phyloP scores from a whole-genome alignment of 2,113 vertebrate genomes.

The Siniperca knerii region DNA sequence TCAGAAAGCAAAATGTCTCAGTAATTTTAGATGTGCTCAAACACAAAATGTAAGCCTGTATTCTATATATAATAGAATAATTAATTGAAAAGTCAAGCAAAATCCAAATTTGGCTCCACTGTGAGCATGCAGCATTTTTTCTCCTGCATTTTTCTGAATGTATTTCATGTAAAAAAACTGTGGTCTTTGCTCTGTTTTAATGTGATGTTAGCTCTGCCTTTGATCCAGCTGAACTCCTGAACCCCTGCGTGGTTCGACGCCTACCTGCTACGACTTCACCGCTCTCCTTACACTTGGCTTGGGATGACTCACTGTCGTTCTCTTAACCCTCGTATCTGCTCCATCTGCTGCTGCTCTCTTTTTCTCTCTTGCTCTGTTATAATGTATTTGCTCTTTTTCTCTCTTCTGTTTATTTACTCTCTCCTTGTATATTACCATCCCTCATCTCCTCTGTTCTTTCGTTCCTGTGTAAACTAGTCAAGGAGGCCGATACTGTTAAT shows the following conservation, averaged over 20 bases:
- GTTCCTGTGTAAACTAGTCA: neutral
- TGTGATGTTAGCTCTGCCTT: slow-evolving; percentile 30
- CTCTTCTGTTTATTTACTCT: slow-evolving; percentile 24
- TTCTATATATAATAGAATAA: neutral
- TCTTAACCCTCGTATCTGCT: slow-evolving; percentile 36
- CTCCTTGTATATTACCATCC: slow-evolving; percentile 9
- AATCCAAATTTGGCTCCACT: neutral
- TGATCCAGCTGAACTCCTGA: slow-evolving; percentile 33
- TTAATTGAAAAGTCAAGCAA: neutral
- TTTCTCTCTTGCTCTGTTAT: slow-evolving; percentile 8
- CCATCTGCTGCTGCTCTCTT: slow-evolving; percentile 28
- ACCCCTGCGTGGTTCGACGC: neutral
- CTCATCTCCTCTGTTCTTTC: slow-evolving; percentile 11
- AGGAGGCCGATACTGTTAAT: slow-evolving; percentile 8
- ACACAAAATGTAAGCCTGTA: neutral
- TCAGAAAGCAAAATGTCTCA: neutral
- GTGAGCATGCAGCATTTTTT: neutral
- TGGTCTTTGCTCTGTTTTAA: neutral
- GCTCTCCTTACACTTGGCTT: slow-evolving; percentile 57
- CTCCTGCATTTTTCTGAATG: neutral
- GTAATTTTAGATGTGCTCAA: neutral
- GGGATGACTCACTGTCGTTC: slow-evolving; percentile 42
- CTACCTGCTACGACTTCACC: slow-evolving; percentile 38
- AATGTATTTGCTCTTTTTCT: slow-evolving; percentile 12
- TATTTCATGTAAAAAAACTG: neutral